These are phyloP conservation scores for Mirounga angustirostris DNA, from an alignment of 2,113 vertebrate species.

Conservation along the genomic window DNA sequence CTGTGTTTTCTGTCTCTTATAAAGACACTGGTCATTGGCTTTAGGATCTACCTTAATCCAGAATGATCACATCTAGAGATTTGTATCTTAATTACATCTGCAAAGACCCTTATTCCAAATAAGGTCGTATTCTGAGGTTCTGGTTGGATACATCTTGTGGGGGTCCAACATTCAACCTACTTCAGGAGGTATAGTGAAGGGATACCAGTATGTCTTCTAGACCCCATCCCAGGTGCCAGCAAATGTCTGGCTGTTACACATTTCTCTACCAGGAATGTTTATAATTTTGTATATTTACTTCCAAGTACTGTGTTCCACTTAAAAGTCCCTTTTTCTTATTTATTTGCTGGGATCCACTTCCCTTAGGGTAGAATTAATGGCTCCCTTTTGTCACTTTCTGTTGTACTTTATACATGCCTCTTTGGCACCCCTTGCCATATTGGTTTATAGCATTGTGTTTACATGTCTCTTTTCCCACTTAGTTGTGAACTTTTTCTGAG, in stretches of 20 bases:
- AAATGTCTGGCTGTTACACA: not conserved
- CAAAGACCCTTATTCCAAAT: not conserved
- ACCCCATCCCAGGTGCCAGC: not conserved
- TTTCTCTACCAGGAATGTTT: not conserved
- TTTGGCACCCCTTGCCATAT: not conserved
- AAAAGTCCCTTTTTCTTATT: not conserved
- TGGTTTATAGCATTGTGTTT: not conserved
- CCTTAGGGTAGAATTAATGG: not conserved
- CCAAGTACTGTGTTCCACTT: not conserved
- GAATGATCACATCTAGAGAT: not conserved
- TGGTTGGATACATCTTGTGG: not conserved
- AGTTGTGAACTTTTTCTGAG: not conserved
- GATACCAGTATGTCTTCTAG: not conserved
- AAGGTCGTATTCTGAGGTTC: not conserved
- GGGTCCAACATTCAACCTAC: not conserved
- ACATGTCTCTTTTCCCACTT: not conserved
- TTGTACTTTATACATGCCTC: conserved; percentile 10
- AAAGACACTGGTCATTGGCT: not conserved
- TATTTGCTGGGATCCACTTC: not conserved
- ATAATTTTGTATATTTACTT: not conserved
- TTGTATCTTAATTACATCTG: not conserved
- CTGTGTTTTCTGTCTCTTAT: not conserved
- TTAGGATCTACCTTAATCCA: not conserved
- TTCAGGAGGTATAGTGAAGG: not conserved
- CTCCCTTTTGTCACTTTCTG: not conserved